phyloP scores from a whole-genome alignment of 2,888 invertebrate species.

The Limenitis arthemis region DNA sequence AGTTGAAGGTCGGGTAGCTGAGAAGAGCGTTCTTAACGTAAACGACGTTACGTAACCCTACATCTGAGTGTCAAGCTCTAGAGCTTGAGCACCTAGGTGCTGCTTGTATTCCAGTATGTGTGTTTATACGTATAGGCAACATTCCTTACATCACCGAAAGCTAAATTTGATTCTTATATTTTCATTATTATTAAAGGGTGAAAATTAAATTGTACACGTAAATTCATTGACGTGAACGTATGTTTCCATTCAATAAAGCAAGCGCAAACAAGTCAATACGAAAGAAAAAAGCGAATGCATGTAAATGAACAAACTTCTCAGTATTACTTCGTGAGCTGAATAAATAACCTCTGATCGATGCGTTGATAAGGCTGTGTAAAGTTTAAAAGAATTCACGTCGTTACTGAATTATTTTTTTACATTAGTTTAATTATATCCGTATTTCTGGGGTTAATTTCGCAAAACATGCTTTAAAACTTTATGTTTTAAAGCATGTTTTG shows the following conservation, averaged over 20 bases:
- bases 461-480: no score
- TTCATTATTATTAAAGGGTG: neutral
- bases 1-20: neutral
- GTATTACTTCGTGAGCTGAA: slow-evolving; percentile 60
- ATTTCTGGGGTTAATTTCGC: no score
- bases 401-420: neutral
- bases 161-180: no score
- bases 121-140: no score
- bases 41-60: no score
- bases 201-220: neutral
- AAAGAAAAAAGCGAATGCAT: slow-evolving; percentile 53
- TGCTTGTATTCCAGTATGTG: no score
- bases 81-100: no score
- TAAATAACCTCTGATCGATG: slow-evolving; percentile 62
- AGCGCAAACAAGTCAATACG: slow-evolving; percentile 50
- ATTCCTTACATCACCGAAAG: no score
- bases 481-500: no score
- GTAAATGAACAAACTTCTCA: slow-evolving; percentile 60
- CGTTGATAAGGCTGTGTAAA: slow-evolving; percentile 61
- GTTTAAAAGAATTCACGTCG: slow-evolving; percentile 52
- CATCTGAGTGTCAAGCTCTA: no score
- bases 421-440: no score
- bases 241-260: slow-evolving; percentile 46
- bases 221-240: slow-evolving; percentile 24
- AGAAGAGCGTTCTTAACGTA: no score